Percentiles rank a stretch among this genome's conserved stretches.
Evolutionary conservation across 1,140 invertebrate species (phyloP).

Genomic region (Leptestheria dahalacensis): DNA sequence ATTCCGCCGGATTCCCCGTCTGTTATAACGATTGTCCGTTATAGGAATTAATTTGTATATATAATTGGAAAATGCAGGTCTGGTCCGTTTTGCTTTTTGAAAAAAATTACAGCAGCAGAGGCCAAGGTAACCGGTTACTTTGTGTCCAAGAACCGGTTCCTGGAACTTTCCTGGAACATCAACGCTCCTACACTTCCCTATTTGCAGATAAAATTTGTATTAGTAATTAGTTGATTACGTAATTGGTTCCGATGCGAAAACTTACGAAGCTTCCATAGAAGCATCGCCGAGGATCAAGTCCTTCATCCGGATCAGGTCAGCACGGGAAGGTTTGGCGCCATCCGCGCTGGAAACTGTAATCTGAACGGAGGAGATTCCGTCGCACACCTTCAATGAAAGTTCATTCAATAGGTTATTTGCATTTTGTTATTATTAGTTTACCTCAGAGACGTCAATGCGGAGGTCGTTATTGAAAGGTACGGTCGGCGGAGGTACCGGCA

Average conservation of each 20-base stretch:
- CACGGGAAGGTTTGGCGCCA: constrained; percentile 22
- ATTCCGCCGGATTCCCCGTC: background rate
- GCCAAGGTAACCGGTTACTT: background rate
- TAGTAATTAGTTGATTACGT: background rate
- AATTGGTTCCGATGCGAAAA: constrained; percentile 9
- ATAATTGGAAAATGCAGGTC: background rate
- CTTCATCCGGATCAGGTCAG: constrained; percentile 31
- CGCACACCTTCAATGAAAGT: constrained; percentile 18
- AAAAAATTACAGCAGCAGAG: no score
- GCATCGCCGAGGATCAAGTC: constrained; percentile 33
- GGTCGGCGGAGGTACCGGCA: constrained; percentile 13
- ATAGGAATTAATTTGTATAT: background rate
- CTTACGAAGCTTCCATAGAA: constrained; percentile 37
- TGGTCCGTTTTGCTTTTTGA: no score
- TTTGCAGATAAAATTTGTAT: background rate
- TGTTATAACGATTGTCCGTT: background rate
- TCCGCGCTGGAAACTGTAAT: constrained; percentile 24
- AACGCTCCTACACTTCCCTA: background rate
- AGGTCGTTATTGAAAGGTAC: constrained; percentile 22
- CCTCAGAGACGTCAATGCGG: constrained; percentile 25
- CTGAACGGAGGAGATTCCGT: constrained; percentile 35
- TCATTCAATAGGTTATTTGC: background rate
- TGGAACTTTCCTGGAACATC: background rate
- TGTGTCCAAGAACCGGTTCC: background rate
- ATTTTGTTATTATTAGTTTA: no score